These are phyloP conservation scores for Myiopsitta monachus DNA, from an alignment of 2,113 vertebrate species.

Conservation along the genomic window DNA sequence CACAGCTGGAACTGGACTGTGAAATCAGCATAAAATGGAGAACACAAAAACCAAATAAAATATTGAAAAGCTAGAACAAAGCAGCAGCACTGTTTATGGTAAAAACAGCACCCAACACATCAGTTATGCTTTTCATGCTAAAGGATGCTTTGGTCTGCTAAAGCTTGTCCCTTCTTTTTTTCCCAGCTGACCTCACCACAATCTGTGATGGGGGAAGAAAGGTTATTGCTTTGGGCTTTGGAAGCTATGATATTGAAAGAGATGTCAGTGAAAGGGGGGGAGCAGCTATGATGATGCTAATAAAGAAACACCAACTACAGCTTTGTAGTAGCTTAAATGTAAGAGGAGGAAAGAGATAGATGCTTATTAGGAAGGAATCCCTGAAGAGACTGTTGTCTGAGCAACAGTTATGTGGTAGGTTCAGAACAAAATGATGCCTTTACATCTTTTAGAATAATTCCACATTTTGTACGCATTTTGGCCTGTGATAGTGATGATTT, in stretches of 20 bases:
- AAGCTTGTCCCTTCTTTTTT: neutral
- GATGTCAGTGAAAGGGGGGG: neutral
- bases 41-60: constrained; percentile 8
- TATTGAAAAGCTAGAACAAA: constrained; percentile 46
- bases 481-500: neutral
- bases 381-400: neutral
- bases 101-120: neutral
- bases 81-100: neutral
- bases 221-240: neutral
- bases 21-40: constrained; percentile 29
- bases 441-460: neutral
- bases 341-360: neutral
- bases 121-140: neutral
- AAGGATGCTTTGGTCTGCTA: neutral
- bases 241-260: neutral
- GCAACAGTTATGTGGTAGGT: neutral
- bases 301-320: neutral
- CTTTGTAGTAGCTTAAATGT: neutral
- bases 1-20: neutral
- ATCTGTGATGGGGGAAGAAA: neutral
- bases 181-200: neutral
- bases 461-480: neutral
- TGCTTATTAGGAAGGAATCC: neutral
- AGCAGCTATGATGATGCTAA: neutral
- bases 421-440: neutral